These are phyloP conservation scores for Ladona fulva DNA, from an alignment of 1,140 invertebrate genomes.

Conservation along the genomic window DNA sequence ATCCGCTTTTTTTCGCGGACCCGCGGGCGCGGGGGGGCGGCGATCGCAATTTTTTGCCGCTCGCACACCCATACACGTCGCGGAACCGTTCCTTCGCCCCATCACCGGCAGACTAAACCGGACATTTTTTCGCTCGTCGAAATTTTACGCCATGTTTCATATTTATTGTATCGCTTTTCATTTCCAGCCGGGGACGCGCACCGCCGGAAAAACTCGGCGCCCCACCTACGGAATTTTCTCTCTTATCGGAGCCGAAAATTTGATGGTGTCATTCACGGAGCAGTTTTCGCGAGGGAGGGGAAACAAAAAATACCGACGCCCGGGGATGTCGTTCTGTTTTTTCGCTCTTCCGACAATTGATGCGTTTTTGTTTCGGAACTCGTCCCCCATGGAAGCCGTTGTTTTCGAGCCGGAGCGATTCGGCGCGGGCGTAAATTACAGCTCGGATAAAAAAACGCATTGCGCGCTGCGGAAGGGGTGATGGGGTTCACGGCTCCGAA, in stretches of 20 bases:
- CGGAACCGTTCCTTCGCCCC: not conserved
- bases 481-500: not conserved
- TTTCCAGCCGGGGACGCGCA: not conserved
- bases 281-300: not conserved
- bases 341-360: not conserved
- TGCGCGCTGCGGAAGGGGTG: not conserved
- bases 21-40: too few species aligned
- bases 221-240: not conserved
- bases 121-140: not conserved
- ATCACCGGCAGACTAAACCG: not conserved
- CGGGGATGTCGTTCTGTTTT: not conserved
- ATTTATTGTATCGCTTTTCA: constrained; percentile 6
- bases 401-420: not conserved
- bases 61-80: not conserved
- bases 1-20: too few species aligned
- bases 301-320: not conserved
- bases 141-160: not conserved
- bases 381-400: not conserved
- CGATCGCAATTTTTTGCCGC: too few species aligned
- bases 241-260: not conserved
- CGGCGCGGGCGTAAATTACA: not conserved
- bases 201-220: not conserved
- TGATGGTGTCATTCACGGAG: not conserved
- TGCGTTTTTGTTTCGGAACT: constrained; percentile 9
- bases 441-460: not conserved